Evolutionary conservation across 2,888 invertebrate species (phyloP).

Genomic region (Colletes collaris): DNA sequence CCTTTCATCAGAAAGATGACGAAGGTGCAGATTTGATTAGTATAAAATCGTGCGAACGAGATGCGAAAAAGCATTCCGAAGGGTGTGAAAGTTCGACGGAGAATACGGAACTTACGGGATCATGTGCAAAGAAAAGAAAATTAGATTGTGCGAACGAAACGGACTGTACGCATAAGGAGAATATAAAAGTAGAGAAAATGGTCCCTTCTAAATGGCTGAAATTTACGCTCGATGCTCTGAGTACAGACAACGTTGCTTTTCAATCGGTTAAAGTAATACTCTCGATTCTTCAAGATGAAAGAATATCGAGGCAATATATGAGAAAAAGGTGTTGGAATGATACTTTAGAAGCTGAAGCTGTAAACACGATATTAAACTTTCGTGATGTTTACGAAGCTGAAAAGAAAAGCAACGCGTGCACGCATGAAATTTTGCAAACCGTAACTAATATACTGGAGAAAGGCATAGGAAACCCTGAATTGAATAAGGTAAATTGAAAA

Average conservation of each 20-base stretch:
- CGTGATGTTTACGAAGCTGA: slow-evolving; percentile 44
- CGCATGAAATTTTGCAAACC: slow-evolving; percentile 30
- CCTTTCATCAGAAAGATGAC: not conserved
- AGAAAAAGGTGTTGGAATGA: slow-evolving; percentile 73
- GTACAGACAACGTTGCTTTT: slow-evolving; percentile 32
- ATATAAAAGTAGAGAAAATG: not conserved
- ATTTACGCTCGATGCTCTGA: slow-evolving; percentile 38
- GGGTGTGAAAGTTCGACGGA: not conserved
- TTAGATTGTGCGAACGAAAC: not conserved
- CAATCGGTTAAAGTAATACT: slow-evolving; percentile 52
- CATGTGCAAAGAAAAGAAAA: not conserved
- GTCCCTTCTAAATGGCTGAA: slow-evolving; percentile 45
- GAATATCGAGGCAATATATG: slow-evolving; percentile 31
- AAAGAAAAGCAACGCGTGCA: slow-evolving; percentile 38
- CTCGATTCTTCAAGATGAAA: slow-evolving; percentile 25
- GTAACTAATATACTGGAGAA: slow-evolving; percentile 27
- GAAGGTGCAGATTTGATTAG: not conserved
- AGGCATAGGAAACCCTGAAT: slow-evolving; percentile 6
- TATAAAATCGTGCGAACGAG: not conserved
- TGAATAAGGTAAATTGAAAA: slow-evolving; percentile 43
- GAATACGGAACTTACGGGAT: not conserved
- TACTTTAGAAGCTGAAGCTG: slow-evolving; percentile 57
- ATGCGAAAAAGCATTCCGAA: not conserved
- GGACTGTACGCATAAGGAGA: not conserved
- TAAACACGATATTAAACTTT: slow-evolving; percentile 58